Percentiles rank a stretch among this genome's conserved stretches.
These are phyloP conservation scores for Diogma glabrata DNA, from an alignment of 2,888 invertebrate genomes.

Conservation along the genomic window DNA sequence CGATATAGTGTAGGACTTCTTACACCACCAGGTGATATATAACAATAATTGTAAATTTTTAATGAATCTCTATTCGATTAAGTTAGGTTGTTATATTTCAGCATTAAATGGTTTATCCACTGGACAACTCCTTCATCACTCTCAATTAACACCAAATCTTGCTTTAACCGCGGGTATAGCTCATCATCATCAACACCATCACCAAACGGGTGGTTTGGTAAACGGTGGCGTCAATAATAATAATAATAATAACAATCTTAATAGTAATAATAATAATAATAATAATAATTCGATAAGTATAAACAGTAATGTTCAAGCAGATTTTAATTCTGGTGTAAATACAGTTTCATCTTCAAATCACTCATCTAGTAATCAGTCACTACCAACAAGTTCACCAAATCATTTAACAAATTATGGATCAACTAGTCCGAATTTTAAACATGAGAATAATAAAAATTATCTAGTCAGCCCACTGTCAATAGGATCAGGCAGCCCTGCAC, in stretches of 20 bases:
- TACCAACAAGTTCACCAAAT: constrained; percentile 32
- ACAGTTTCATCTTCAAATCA: constrained; percentile 14
- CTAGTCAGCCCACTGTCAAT: constrained; percentile 35
- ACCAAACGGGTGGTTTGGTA: constrained; percentile 28
- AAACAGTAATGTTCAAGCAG: constrained; percentile 10
- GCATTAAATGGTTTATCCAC: constrained; percentile 21
- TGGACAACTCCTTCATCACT: constrained; percentile 32
- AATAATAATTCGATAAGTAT: constrained; percentile 20
- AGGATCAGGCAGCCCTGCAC: constrained; percentile 33
- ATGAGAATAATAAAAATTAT: constrained; percentile 19
- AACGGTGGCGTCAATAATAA: constrained; percentile 24
- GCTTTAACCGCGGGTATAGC: constrained; percentile 15
- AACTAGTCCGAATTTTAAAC: neutral
- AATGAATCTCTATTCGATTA: constrained; percentile 20
- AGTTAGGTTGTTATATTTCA: constrained; percentile 11
- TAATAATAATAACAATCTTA: constrained; percentile 20
- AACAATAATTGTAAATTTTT: constrained; percentile 27
- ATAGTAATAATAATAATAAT: constrained; percentile 17
- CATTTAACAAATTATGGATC: constrained; percentile 14
- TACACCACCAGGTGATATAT: constrained; percentile 38
- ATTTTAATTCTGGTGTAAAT: neutral
- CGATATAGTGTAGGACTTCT: constrained; percentile 50
- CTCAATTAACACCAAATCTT: constrained; percentile 32
- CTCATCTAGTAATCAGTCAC: constrained; percentile 31
- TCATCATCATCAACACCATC: constrained; percentile 15